phyloP scores from a whole-genome alignment of 2,888 invertebrate species.

The Drosophila melanocephala region DNA sequence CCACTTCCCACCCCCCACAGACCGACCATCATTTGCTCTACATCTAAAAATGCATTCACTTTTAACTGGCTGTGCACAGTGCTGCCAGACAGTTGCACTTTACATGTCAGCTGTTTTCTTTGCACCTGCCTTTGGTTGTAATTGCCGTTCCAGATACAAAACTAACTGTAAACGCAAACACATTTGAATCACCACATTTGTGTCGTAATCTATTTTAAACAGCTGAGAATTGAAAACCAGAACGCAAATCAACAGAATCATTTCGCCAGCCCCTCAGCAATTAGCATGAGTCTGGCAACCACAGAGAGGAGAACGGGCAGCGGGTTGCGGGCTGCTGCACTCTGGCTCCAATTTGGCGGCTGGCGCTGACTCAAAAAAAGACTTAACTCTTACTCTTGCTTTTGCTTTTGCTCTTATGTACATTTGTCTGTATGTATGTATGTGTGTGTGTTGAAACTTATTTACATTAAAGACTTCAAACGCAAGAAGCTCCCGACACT shows the following conservation, averaged over 20 bases:
- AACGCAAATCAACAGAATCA: conserved; percentile 41
- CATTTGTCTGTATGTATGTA: conserved; percentile 3
- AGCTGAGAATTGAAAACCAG: conserved; percentile 11
- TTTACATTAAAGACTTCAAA: conserved; percentile 60
- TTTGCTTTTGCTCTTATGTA: conserved; percentile 32
- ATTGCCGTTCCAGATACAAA: conserved; percentile 17
- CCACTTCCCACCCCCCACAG: not conserved
- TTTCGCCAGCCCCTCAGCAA: conserved; percentile 15
- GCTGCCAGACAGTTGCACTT: conserved; percentile 66
- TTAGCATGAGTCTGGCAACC: conserved; percentile 44
- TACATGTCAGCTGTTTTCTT: conserved; percentile 52
- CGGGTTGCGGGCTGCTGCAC: conserved; percentile 25
- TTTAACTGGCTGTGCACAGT: conserved; percentile 51
- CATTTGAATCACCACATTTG: not conserved
- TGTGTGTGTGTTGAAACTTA: conserved; percentile 2
- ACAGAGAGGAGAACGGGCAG: conserved; percentile 7
- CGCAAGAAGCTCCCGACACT: conserved; percentile 62
- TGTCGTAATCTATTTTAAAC: conserved; percentile 24
- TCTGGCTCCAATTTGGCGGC: conserved; percentile 32
- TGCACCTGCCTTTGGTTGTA: conserved; percentile 21
- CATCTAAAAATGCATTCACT: conserved; percentile 62
- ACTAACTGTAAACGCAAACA: conserved; percentile 23
- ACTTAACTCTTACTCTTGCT: conserved; percentile 26
- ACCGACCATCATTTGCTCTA: conserved; percentile 3
- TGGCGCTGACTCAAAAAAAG: conserved; percentile 36